Evolutionary conservation across 2,888 invertebrate species (phyloP).

Genomic region (Omphaloscelis lunosa): DNA sequence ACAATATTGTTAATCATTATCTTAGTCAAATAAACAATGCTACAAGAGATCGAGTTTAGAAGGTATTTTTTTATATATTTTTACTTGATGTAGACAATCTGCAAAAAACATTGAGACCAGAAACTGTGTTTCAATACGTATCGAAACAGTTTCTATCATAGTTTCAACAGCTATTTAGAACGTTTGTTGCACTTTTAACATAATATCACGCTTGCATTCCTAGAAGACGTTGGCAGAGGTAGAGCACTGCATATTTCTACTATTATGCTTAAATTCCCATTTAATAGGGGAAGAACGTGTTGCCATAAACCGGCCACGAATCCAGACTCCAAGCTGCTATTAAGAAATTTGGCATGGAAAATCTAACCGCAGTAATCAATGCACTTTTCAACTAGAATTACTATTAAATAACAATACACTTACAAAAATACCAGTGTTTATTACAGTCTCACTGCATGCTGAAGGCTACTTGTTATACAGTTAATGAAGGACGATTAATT

Average conservation of each 20-base stretch:
- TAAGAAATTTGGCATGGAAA: not conserved
- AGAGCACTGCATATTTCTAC: not conserved
- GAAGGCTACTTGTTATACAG: constrained; percentile 3
- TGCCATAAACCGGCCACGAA: too few relatives aligned
- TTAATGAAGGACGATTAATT: constrained; percentile 39
- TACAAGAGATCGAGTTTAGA: too few relatives aligned
- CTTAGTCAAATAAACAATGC: too few relatives aligned
- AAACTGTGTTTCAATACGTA: too few relatives aligned
- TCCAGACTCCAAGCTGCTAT: not conserved
- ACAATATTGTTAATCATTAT: too few relatives aligned
- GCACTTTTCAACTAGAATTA: not conserved
- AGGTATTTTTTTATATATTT: too few relatives aligned
- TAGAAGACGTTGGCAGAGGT: too few relatives aligned
- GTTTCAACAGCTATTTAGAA: not conserved
- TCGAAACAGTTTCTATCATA: too few relatives aligned
- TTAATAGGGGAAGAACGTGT: not conserved
- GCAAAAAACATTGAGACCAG: too few relatives aligned
- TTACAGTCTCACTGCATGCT: not conserved
- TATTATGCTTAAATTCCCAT: not conserved
- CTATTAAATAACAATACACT: not conserved
- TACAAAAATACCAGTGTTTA: not conserved
- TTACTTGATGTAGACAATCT: too few relatives aligned
- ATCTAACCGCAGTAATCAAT: not conserved
- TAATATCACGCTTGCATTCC: too few relatives aligned
- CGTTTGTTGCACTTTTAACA: not conserved